Evolutionary conservation across 2,797 vertebrate genomes (phyloP), one percentile per base, ranked within the genome.

Genomic region (Sorex maritimensis): DNA sequence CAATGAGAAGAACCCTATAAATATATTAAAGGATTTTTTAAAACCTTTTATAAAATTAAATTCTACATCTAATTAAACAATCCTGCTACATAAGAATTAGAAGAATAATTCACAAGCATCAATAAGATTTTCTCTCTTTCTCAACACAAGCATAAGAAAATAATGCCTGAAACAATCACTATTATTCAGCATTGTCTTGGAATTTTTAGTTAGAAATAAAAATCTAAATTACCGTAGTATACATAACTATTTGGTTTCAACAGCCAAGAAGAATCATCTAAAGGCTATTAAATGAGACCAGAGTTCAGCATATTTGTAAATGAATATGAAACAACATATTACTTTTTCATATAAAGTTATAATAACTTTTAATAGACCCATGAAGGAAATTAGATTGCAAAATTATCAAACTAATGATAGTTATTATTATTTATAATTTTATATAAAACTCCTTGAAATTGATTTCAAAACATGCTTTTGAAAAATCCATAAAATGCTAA

Each of bases 71-170:
- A 13, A 4, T 26, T 81, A 61, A 49, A 67, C 9, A 90, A 55
- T 80, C 28, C 46, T 72, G 46, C 12, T 41, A 55, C 5, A 44
- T 12, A 63, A 38, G 69, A 28, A 72, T 90, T 74, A 69, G 21
- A 77, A 83, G 61, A 93, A 81, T n/a, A 34, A 13, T 77, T 94
- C 38, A 38, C 24, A 86, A 90, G 61, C 7, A 68, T 69, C 75
- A 90, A 12, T 68, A 78, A 85, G 11, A 80, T 52, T 85, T 26
- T 61, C 61, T 89, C 44, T 61, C 72, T 75, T 67, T 19, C 71
- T 68, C 92, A 96, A 95, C 30, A 86, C 11, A 88, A 12, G 14
- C 80, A 13, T 55, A 82, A 81, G 58, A 83, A 91, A 94, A 82
- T 34, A 28, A 49, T 41, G 17, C 26, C 14, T 88, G 11, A 72